phyloP scores from a whole-genome alignment of 2,797 vertebrate genomes.

The Takifugu ocellatus region DNA sequence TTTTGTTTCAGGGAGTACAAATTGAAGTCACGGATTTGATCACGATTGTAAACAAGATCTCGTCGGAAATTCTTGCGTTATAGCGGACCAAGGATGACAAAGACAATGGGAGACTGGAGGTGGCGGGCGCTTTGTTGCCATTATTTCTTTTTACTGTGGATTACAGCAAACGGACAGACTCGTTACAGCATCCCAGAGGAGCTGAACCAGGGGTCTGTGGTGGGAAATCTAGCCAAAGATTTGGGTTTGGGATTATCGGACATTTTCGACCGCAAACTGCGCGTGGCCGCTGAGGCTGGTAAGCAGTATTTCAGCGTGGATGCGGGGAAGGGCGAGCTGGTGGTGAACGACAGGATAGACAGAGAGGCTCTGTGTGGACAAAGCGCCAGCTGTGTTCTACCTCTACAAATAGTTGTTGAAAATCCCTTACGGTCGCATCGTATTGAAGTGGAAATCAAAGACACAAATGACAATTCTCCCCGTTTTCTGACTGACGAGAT shows the following conservation, averaged over 20 bases:
- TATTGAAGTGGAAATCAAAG: neutral
- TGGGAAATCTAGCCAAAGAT: constrained; percentile 76
- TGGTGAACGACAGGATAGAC: constrained; percentile 65
- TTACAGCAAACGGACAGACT: constrained; percentile 45
- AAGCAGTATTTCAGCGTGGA: constrained; percentile 68
- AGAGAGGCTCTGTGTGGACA: constrained; percentile 75
- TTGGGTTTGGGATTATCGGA: constrained; percentile 60
- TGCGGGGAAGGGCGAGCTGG: constrained; percentile 59
- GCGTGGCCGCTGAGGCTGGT: constrained; percentile 52
- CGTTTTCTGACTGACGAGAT: constrained; percentile 62
- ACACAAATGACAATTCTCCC: constrained; percentile 26
- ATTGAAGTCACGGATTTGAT: constrained; percentile 7
- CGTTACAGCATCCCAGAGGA: constrained; percentile 59
- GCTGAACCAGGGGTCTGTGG: neutral
- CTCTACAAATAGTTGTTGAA: constrained; percentile 74
- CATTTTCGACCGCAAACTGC: constrained; percentile 36
- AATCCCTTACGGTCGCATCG: constrained; percentile 53
- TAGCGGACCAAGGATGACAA: constrained; percentile 10
- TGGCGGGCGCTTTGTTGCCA: constrained; percentile 44
- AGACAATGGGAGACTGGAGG: constrained; percentile 51
- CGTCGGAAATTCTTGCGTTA: too few species aligned
- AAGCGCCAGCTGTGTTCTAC: constrained; percentile 70
- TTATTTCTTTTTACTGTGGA: constrained; percentile 52
- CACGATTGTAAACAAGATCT: neutral
- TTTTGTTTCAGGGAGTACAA: neutral